Percentiles rank a stretch among this genome's conserved stretches.
These are phyloP conservation scores for Pituophis catenifer DNA, from an alignment of 2,113 vertebrate genomes.

Conservation along the genomic window DNA sequence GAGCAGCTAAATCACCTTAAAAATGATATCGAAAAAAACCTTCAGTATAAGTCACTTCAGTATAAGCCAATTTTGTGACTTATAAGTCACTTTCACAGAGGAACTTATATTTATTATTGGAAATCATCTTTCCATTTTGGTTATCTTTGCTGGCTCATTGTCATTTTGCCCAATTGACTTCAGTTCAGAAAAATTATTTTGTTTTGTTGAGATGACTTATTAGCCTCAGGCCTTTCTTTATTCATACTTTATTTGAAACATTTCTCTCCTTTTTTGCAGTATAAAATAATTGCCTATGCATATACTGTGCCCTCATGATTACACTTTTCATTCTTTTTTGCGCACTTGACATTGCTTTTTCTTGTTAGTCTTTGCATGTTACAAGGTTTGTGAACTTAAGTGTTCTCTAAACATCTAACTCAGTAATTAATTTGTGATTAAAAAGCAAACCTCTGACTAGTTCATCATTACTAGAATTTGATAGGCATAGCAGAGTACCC, in stretches of 20 bases:
- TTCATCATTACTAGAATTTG: background rate
- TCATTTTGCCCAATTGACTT: background rate
- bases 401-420: background rate
- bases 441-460: background rate
- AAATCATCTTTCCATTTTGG: background rate
- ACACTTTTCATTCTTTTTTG: background rate
- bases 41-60: background rate
- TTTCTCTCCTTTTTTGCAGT: background rate
- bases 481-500: background rate
- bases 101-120: background rate
- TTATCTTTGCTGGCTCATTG: background rate
- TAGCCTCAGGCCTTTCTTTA: background rate
- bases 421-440: background rate
- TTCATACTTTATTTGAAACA: slow-evolving; percentile 12
- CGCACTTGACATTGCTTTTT: slow-evolving; percentile 24
- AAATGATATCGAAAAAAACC: background rate
- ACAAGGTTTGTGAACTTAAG: slow-evolving; percentile 21
- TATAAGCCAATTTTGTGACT: background rate
- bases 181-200: background rate
- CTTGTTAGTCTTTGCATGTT: slow-evolving; percentile 38
- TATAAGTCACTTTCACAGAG: background rate
- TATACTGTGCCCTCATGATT: slow-evolving; percentile 25
- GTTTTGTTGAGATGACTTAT: background rate
- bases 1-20: background rate
- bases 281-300: background rate